Percentiles rank a stretch among this genome's conserved stretches.
These are phyloP conservation scores for Clanis bilineata DNA, from an alignment of 2,888 invertebrate genomes.

Conservation along the genomic window DNA sequence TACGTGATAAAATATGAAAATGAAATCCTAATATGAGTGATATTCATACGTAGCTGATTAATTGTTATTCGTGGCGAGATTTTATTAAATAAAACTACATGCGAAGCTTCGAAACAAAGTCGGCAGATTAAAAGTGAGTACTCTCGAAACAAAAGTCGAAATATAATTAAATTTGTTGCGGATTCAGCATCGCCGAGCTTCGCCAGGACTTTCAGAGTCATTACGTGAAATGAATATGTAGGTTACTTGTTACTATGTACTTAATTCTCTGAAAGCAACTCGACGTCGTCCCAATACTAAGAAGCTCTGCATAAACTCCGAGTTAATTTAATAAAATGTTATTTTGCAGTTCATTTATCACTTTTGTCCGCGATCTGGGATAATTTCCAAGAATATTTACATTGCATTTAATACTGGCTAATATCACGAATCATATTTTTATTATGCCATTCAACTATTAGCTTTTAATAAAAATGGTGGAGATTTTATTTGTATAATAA, in stretches of 20 bases:
- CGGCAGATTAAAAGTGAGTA: constrained; percentile 14
- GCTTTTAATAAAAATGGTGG: too few species aligned
- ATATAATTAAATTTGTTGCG: constrained; percentile 18
- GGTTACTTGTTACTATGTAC: constrained; percentile 3
- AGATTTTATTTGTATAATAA: too few species aligned
- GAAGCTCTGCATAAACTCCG: not conserved
- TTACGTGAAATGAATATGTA: constrained; percentile 13
- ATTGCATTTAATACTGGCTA: not conserved
- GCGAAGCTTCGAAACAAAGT: constrained; percentile 13
- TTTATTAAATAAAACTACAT: constrained; percentile 12
- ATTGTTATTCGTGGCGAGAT: constrained; percentile 9
- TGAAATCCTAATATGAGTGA: not conserved
- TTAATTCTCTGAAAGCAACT: not conserved
- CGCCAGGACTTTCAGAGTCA: constrained; percentile 13
- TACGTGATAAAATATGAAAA: not conserved
- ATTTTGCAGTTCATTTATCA: not conserved
- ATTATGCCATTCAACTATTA: too few species aligned
- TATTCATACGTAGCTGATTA: not conserved
- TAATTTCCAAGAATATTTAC: not conserved
- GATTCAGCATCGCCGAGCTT: constrained; percentile 7
- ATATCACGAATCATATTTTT: not conserved
- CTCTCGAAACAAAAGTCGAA: constrained; percentile 13
- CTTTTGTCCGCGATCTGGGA: not conserved
- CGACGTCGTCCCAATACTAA: not conserved
- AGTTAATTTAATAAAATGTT: not conserved